These are phyloP conservation scores for Neoniphon sammara DNA, from an alignment of 2,797 vertebrate genomes.

Conservation along the genomic window DNA sequence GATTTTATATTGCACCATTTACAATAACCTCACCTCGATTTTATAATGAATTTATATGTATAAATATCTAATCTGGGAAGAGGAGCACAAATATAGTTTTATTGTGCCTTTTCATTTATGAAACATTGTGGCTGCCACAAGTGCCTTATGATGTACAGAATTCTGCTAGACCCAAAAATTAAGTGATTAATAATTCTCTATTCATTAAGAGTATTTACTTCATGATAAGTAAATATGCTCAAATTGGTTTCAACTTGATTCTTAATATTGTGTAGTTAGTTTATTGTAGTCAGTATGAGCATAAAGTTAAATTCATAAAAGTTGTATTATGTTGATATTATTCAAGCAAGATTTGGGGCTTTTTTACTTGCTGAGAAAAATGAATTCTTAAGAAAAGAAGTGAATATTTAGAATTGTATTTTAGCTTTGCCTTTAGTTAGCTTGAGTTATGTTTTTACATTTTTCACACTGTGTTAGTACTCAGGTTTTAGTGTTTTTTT, in stretches of 20 bases:
- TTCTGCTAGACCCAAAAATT: conserved; percentile 39
- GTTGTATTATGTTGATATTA: neutral
- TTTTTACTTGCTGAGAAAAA: conserved; percentile 37
- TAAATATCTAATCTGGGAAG: neutral
- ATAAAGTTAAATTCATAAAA: conserved; percentile 13
- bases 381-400: conserved; percentile 20
- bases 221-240: conserved; percentile 26
- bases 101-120: conserved; percentile 49
- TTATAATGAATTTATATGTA: neutral
- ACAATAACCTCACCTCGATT: neutral
- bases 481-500: neutral
- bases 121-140: conserved; percentile 78
- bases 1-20: conserved; percentile 33
- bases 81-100: conserved; percentile 27
- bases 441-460: conserved; percentile 1
- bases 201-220: neutral
- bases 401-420: conserved; percentile 38
- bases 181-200: conserved; percentile 8
- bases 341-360: neutral
- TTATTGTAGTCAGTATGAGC: neutral
- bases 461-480: conserved; percentile 4
- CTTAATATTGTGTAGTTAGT: neutral
- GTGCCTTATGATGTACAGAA: conserved; percentile 80
- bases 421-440: conserved; percentile 15
- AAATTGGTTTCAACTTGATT: neutral